Percentiles rank a stretch among this genome's conserved stretches.
phyloP scores from a whole-genome alignment of 2,113 vertebrate species.

The Astur gentilis region DNA sequence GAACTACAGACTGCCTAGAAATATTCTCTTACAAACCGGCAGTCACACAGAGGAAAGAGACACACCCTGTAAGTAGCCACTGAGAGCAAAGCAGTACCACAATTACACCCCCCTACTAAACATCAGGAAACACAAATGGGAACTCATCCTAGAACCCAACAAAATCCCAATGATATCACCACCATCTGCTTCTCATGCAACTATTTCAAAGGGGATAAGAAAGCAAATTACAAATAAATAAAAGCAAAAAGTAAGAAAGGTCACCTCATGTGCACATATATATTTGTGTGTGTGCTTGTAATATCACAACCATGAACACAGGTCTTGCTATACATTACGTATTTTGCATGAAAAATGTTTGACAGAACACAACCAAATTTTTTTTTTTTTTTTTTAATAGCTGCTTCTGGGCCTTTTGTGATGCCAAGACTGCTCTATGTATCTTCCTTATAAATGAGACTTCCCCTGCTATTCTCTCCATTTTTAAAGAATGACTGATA shows the following conservation, averaged over 20 bases:
- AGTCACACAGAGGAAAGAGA: not conserved
- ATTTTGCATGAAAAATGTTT: not conserved
- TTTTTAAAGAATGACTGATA: not conserved
- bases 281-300: not conserved
- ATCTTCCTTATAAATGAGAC: not conserved
- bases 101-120: not conserved
- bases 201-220: not conserved
- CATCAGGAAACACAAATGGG: not conserved
- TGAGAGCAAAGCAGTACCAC: not conserved
- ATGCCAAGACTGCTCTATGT: not conserved
- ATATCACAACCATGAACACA: not conserved
- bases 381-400: not conserved
- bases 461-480: not conserved
- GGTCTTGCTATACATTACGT: not conserved
- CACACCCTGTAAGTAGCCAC: not conserved
- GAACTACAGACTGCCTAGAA: not conserved
- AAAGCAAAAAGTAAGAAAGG: not conserved
- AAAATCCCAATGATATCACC: not conserved
- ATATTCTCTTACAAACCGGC: not conserved
- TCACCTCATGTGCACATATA: not conserved
- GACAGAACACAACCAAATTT: not conserved
- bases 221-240: not conserved
- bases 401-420: not conserved
- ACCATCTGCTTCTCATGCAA: not conserved
- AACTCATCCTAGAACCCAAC: not conserved